Percentiles rank a stretch among this genome's conserved stretches.
phyloP scores from a whole-genome alignment of 2,113 vertebrate genomes.

The Oenanthe melanoleuca region DNA sequence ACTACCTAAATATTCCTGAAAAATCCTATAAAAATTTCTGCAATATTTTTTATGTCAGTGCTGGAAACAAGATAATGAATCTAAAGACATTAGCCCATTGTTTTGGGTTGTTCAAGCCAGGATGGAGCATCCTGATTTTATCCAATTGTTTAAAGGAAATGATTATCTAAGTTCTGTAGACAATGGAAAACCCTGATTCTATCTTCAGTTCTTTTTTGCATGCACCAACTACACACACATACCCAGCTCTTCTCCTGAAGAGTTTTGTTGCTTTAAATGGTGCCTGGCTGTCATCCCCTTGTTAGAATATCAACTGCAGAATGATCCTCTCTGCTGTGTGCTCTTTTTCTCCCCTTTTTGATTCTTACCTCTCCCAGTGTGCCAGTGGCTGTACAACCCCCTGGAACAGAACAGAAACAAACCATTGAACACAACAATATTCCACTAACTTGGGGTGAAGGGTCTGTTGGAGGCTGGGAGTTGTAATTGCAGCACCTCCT shows the following conservation, averaged over 20 bases:
- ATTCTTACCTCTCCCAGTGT: background rate
- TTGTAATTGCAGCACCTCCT: background rate
- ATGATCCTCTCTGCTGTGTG: background rate
- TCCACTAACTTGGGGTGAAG: background rate
- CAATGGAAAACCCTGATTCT: background rate
- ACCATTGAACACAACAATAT: background rate
- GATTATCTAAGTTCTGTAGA: background rate
- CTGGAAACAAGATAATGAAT: background rate
- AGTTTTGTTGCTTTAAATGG: background rate
- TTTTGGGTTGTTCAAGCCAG: background rate
- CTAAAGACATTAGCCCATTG: background rate
- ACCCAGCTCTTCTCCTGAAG: background rate
- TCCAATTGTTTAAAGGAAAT: background rate
- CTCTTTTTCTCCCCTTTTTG: background rate
- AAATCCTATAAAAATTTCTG: conserved; percentile 29
- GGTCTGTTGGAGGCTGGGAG: background rate
- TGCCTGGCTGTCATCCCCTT: background rate
- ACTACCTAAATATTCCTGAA: conserved; percentile 12
- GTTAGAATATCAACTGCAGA: background rate
- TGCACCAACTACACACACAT: background rate
- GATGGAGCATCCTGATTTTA: background rate
- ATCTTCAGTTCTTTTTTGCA: background rate
- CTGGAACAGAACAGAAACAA: background rate
- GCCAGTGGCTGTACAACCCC: background rate
- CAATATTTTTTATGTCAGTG: background rate